Conservation (phyloP, 2,113 vertebrate species). For the Antechinus flavipes region DNA sequence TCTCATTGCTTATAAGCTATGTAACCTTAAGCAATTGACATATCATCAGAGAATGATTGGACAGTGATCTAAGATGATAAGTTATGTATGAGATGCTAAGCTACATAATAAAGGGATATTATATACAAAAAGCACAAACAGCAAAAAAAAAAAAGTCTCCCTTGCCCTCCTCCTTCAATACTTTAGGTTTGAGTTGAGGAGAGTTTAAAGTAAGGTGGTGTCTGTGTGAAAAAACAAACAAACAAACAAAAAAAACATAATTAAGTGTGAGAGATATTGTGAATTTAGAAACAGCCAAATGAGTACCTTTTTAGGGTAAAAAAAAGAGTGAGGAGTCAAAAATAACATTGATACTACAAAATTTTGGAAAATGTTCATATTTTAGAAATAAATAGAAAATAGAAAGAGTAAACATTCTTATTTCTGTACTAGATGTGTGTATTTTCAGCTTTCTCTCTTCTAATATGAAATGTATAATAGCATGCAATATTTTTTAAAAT, state of each 20-base stretch:
- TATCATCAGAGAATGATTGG: not conserved
- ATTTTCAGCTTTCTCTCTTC: not conserved
- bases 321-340: not conserved
- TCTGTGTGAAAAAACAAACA: not conserved
- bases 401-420: not conserved
- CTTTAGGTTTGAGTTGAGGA: not conserved
- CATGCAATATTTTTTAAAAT: not conserved
- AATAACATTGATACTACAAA: not conserved
- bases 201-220: not conserved
- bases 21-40: not conserved
- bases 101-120: not conserved
- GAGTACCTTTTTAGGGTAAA: not conserved
- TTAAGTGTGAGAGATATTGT: not conserved
- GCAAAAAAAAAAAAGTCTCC: not conserved
- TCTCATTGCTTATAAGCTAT: not conserved
- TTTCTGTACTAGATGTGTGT: not conserved
- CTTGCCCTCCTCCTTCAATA: not conserved
- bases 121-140: not conserved
- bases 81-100: not conserved
- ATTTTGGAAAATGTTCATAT: not conserved
- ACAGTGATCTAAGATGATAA: not conserved
- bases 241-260: not conserved
- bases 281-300: not conserved
- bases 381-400: not conserved
- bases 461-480: not conserved